Evolutionary conservation across 2,113 vertebrate species (phyloP), one percentile per base, ranked within the genome.

Genomic region (Empidonax traillii): DNA sequence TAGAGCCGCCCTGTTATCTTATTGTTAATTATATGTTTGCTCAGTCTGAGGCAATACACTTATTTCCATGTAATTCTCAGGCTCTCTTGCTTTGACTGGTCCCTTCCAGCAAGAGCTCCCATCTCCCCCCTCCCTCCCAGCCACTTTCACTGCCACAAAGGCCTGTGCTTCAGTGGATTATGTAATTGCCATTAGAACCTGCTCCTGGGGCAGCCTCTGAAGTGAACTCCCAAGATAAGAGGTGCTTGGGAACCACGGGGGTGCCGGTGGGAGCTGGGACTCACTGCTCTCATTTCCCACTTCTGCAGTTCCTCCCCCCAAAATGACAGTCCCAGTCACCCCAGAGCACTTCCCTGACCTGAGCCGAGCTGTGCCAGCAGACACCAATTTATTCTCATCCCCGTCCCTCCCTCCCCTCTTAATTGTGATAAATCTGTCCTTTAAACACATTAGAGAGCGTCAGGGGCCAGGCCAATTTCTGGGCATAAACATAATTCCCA

Each of bases 1-100:
- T 75, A 73, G 87, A 94, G 55, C 76, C 71, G 77, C 79, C 46
- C 46, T 80, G n/a, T 47, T 85, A 87, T 75, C 91, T 94, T 87
- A 89, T 47, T 93, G 91, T 94, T 96, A 97, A 96, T 96, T 91
- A 76, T 41, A 91, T 41, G 44, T 87, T 94, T 85, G 55, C 84
- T 62, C 51, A 25, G 69, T 41, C 75, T 82, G 67, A 87, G 73
- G 87, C 56, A 90, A 80, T 59, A 71, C 65, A 27, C 59, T 44
- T 56, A 72, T 81, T 94, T 83, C 68, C 83, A 82, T 78, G 51
- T 15, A 65, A 41, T 73, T 89, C 80, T 88, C 44, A n/a, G 80
- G n/a, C 58, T 93, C 79, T 77, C 43, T 67, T 84, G 89, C 67
- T 85, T 84, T 80, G 72, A 67, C 83, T 49, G 24, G 46, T 69